Evolutionary conservation across 2,888 invertebrate genomes (phyloP).

Genomic region (Lepidochitona cinerea): DNA sequence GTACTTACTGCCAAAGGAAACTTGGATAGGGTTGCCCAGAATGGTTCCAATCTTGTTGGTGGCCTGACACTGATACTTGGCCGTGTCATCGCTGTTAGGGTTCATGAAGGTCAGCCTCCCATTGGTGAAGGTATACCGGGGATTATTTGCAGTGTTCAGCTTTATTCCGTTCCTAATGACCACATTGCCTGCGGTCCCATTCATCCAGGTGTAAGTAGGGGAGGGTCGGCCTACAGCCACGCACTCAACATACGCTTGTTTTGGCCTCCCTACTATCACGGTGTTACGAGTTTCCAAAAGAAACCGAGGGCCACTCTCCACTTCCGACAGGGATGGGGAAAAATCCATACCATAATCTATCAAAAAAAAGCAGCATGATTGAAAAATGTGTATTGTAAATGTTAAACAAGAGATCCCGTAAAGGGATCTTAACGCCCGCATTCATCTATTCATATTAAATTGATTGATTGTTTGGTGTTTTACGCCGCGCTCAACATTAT

Average conservation of each 20-base stretch:
- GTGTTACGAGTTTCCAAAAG: background rate
- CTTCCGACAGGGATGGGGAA: background rate
- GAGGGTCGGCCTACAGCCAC: slow-evolving; percentile 82
- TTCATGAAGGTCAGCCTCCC: slow-evolving; percentile 76
- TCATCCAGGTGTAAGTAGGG: slow-evolving; percentile 86
- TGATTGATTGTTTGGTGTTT: too few species aligned
- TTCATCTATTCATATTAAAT: too few species aligned
- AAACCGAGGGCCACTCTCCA: background rate
- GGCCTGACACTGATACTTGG: slow-evolving; percentile 94
- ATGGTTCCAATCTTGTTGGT: slow-evolving; percentile 91
- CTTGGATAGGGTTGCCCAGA: slow-evolving; percentile 87
- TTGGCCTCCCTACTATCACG: background rate
- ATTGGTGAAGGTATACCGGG: background rate
- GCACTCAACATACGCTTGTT: background rate
- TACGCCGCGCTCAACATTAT: too few species aligned
- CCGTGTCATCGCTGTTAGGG: slow-evolving; percentile 82
- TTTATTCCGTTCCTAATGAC: background rate
- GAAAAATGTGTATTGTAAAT: too few species aligned
- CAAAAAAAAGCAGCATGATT: background rate
- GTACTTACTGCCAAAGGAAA: slow-evolving; percentile 83
- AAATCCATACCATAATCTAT: slow-evolving; percentile 1
- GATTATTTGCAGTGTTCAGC: background rate
- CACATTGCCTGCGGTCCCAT: background rate
- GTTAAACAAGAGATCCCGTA: too few species aligned
- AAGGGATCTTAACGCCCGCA: too few species aligned